phyloP scores from a whole-genome alignment of 1,140 invertebrate genomes.

The Akabosia matsudoensis region DNA sequence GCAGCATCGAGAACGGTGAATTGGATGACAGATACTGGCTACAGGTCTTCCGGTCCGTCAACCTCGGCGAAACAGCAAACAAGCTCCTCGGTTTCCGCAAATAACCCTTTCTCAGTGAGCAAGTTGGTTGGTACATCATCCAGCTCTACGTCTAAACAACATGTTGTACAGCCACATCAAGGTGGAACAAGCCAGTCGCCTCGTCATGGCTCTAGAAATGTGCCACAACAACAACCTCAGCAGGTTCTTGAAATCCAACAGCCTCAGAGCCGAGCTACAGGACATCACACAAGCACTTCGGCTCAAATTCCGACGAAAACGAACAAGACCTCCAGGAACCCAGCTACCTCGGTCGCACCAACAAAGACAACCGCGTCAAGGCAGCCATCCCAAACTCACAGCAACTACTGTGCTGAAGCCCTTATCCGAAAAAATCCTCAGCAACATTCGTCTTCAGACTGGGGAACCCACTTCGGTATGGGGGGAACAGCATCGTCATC shows the following conservation, averaged over 20 bases:
- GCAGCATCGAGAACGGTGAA: constrained; percentile 28
- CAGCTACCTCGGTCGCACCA: not conserved
- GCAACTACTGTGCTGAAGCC: constrained; percentile 39
- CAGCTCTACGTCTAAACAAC: not conserved
- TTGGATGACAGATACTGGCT: constrained; percentile 42
- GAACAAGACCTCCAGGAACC: not conserved
- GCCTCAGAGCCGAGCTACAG: too few relatives aligned
- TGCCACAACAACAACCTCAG: not conserved
- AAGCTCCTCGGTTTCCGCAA: not conserved
- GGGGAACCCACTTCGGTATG: not conserved
- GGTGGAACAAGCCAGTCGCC: not conserved
- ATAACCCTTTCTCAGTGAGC: constrained; percentile 44
- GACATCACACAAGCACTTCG: too few relatives aligned
- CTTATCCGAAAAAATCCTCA: constrained; percentile 36
- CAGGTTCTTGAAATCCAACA: not conserved
- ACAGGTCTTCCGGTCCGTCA: constrained; percentile 7
- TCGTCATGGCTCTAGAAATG: not conserved
- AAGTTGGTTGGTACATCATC: constrained; percentile 37
- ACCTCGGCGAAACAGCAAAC: not conserved
- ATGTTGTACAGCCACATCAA: not conserved
- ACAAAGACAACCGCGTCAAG: not conserved
- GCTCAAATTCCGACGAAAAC: too few relatives aligned
- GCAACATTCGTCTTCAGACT: not conserved
- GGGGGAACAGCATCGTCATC: not conserved
- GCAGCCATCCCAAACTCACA: not conserved